Evolutionary conservation across 2,113 vertebrate genomes (phyloP).

Genomic region (Climacteris rufus): DNA sequence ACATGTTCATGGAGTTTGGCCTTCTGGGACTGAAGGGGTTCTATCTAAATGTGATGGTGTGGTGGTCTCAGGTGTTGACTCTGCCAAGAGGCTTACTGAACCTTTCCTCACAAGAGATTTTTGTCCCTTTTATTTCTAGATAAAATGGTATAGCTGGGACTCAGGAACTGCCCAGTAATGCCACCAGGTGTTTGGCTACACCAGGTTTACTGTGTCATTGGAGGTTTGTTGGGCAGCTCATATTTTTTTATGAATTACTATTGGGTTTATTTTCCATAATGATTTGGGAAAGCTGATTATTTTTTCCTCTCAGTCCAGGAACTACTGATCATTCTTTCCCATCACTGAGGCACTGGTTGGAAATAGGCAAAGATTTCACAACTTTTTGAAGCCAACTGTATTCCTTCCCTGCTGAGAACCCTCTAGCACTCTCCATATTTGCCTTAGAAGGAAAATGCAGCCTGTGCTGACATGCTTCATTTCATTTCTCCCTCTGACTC

Average conservation of each 20-base stretch:
- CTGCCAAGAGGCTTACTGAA: not conserved
- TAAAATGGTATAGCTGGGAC: not conserved
- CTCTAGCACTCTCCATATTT: not conserved
- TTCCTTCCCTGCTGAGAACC: not conserved
- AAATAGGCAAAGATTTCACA: not conserved
- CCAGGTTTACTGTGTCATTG: not conserved
- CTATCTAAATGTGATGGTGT: not conserved
- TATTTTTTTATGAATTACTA: not conserved
- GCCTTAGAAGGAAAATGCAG: not conserved
- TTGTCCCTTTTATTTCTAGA: not conserved
- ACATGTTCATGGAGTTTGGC: not conserved
- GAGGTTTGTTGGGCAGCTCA: not conserved
- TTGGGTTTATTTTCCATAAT: not conserved
- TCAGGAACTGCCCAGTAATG: not conserved
- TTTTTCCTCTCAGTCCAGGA: constrained; percentile 12
- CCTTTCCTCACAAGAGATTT: not conserved
- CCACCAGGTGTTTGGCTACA: not conserved
- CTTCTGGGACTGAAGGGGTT: not conserved
- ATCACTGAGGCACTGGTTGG: not conserved
- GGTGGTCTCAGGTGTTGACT: not conserved
- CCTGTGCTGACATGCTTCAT: not conserved
- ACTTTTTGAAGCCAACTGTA: not conserved
- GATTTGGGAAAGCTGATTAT: not conserved
- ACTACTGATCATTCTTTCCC: constrained; percentile 23
- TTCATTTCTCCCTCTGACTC: not conserved